phyloP scores from a whole-genome alignment of 2,888 invertebrate species.

The Rhyacophila evoluta region DNA sequence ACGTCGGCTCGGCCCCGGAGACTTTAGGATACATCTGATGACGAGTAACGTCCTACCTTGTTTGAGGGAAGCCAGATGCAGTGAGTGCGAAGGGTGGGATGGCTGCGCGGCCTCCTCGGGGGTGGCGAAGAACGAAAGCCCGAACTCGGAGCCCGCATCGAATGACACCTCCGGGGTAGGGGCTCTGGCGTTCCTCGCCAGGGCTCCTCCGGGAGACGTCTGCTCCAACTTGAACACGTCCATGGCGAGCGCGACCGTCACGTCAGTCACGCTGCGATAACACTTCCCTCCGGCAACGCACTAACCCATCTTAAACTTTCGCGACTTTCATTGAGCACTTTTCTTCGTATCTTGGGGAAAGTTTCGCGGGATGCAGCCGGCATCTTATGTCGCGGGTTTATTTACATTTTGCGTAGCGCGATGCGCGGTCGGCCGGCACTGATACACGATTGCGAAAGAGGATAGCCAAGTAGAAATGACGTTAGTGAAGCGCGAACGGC shows the following conservation, averaged over 20 bases:
- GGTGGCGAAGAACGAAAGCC: conserved; percentile 83
- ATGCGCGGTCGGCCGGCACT: background rate
- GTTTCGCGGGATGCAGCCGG: conserved; percentile 8
- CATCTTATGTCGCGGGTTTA: conserved; percentile 2
- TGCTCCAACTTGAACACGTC: conserved; percentile 51
- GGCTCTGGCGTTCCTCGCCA: conserved; percentile 73
- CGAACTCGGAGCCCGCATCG: conserved; percentile 82
- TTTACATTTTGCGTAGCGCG: conserved; percentile 16
- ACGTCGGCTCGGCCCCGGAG: conserved; percentile 56
- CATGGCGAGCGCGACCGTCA: conserved; percentile 45
- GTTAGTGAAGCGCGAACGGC: conserved; percentile 1
- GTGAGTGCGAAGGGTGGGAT: conserved; percentile 52
- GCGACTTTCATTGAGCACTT: conserved; percentile 22
- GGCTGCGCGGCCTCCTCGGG: conserved; percentile 65
- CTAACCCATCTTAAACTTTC: conserved; percentile 13
- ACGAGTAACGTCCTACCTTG: conserved; percentile 56
- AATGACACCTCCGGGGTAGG: conserved; percentile 76
- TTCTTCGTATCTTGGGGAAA: conserved; percentile 17
- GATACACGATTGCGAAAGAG: conserved; percentile 1
- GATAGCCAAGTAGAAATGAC: background rate
- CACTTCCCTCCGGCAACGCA: background rate
- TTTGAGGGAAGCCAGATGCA: conserved; percentile 49
- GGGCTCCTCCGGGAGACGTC: conserved; percentile 63
- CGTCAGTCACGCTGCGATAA: conserved; percentile 5
- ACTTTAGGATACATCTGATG: conserved; percentile 42